Percentiles rank a stretch among this genome's conserved stretches.
Evolutionary conservation across 1,140 invertebrate genomes (phyloP).

Genomic region (Glomeris maerens): DNA sequence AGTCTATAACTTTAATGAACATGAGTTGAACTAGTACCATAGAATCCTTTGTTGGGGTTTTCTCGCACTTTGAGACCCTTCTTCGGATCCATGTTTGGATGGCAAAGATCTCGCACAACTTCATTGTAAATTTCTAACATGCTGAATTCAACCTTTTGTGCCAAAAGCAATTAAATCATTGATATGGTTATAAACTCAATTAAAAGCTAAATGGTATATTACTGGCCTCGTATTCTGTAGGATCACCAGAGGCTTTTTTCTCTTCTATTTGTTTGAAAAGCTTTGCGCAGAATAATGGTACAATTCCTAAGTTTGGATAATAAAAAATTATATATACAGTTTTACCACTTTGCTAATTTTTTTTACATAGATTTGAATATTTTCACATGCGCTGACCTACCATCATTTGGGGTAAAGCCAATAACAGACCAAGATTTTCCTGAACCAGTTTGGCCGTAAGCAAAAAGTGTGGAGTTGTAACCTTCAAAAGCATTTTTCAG

Average conservation of each 20-base stretch:
- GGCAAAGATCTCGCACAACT: constrained; percentile 41
- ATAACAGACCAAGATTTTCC: constrained; percentile 49
- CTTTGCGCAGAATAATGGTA: constrained; percentile 43
- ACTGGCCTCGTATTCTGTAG: constrained; percentile 34
- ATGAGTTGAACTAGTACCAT: constrained; percentile 32
- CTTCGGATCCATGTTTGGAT: constrained; percentile 30
- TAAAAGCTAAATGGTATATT: no score
- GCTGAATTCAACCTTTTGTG: constrained; percentile 40
- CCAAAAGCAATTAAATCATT: no score
- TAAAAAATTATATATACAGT: no score
- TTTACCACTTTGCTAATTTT: no score
- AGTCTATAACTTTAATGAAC: neutral
- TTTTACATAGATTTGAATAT: no score
- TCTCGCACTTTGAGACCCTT: constrained; percentile 42
- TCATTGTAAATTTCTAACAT: constrained; percentile 55
- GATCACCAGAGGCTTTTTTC: constrained; percentile 30
- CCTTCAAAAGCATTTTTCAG: constrained; percentile 48
- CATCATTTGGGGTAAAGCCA: constrained; percentile 45
- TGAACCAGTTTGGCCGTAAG: constrained; percentile 47
- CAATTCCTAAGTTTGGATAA: constrained; percentile 45
- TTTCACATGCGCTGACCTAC: no score
- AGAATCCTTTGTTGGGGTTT: constrained; percentile 47
- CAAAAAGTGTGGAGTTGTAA: constrained; percentile 46
- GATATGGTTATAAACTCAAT: no score
- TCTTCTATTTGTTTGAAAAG: constrained; percentile 41